A percentile compares a stretch with the other conserved stretches of the same genome.
These are phyloP conservation scores for Salvelinus fontinalis DNA, from an alignment of 2,113 vertebrate genomes.

Conservation along the genomic window DNA sequence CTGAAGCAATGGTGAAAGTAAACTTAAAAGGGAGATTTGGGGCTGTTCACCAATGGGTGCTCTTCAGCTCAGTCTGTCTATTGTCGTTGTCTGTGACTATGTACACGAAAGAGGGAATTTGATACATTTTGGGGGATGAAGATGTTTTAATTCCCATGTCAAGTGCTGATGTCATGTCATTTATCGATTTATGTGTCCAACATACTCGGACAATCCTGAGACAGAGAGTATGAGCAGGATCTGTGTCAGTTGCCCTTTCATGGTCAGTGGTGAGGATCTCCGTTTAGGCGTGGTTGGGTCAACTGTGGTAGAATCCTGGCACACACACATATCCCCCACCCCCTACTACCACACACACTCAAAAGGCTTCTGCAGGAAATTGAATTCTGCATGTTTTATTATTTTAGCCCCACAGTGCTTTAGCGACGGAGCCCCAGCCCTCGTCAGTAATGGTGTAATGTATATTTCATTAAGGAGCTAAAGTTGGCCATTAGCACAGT, in stretches of 20 bases:
- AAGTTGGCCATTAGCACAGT: conserved; percentile 82
- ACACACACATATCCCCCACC: not conserved
- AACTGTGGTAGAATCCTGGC: not conserved
- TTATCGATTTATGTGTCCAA: too few relatives aligned
- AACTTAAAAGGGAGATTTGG: too few relatives aligned
- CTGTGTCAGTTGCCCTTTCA: not conserved
- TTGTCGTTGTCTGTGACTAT: too few relatives aligned
- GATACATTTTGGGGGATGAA: too few relatives aligned
- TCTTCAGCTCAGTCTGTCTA: too few relatives aligned
- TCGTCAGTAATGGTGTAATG: conserved; percentile 78
- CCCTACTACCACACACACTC: conserved; percentile 47
- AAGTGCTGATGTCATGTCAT: not conserved
- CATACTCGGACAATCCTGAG: not conserved
- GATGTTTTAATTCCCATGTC: not conserved
- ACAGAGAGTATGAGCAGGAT: not conserved
- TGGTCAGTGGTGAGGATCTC: not conserved
- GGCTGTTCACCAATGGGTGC: too few relatives aligned
- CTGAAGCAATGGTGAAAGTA: too few relatives aligned
- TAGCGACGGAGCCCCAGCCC: conserved; percentile 59
- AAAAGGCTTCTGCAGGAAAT: conserved; percentile 71
- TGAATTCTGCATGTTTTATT: conserved; percentile 85
- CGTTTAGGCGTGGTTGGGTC: not conserved
- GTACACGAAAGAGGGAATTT: too few relatives aligned
- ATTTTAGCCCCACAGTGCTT: conserved; percentile 75
- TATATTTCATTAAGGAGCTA: conserved; percentile 86